These are phyloP conservation scores for Cheilosia pagana DNA, from an alignment of 2,888 invertebrate species.

Conservation along the genomic window DNA sequence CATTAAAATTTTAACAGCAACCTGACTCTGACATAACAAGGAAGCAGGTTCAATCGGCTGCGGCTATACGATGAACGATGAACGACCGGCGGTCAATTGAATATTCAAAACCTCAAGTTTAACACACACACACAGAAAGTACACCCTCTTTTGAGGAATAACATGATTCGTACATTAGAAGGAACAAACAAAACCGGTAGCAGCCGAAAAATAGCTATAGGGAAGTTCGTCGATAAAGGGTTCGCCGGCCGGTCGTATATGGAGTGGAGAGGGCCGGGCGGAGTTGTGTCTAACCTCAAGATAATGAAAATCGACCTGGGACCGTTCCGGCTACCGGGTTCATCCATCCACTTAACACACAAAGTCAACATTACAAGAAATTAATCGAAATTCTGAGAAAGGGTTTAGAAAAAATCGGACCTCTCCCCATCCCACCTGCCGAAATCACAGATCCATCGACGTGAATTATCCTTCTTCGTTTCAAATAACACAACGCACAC, in stretches of 20 bases:
- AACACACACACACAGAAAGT: not conserved
- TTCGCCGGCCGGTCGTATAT: not conserved
- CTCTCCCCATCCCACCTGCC: not conserved
- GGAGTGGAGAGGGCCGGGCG: not conserved
- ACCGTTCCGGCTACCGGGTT: slow-evolving; percentile 48
- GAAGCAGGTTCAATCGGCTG: slow-evolving; percentile 11
- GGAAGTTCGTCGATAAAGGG: slow-evolving; percentile 57
- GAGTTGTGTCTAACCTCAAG: slow-evolving; percentile 57
- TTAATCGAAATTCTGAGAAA: slow-evolving; percentile 58
- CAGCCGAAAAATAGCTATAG: slow-evolving; percentile 30
- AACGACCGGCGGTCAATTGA: slow-evolving; percentile 65
- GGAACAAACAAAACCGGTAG: slow-evolving; percentile 33
- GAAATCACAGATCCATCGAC: slow-evolving; percentile 55
- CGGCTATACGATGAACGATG: not conserved
- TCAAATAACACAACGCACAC: slow-evolving; percentile 63
- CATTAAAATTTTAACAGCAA: slow-evolving; percentile 69
- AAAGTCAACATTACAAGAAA: slow-evolving; percentile 70
- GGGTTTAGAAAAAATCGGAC: not conserved
- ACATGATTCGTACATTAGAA: slow-evolving; percentile 63
- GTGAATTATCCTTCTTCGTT: slow-evolving; percentile 69
- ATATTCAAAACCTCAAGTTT: slow-evolving; percentile 60
- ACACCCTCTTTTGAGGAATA: slow-evolving; percentile 10
- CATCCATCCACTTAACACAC: slow-evolving; percentile 73
- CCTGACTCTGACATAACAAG: slow-evolving; percentile 44
- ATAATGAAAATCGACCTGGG: slow-evolving; percentile 71